A percentile compares a stretch with the other conserved stretches of the same genome.
Evolutionary conservation across 2,888 invertebrate genomes (phyloP).

Genomic region (Mimachlamys varia): DNA sequence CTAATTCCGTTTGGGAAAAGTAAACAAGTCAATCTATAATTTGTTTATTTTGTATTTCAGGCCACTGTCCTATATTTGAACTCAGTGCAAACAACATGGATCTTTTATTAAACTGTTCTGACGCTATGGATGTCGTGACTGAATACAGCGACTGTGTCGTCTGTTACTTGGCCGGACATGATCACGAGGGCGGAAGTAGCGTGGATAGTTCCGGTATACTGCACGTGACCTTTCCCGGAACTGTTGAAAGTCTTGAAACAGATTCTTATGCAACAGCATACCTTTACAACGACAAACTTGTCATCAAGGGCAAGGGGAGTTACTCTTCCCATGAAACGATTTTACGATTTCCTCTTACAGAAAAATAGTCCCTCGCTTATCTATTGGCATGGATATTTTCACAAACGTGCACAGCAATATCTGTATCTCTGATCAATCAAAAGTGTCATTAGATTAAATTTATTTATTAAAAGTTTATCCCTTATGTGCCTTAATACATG

Average conservation of each 20-base stretch:
- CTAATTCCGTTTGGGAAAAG: no score
- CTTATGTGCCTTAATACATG: no score
- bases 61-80: slow-evolving; percentile 76
- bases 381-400: background rate
- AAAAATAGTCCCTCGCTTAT: background rate
- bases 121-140: slow-evolving; percentile 75
- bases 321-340: background rate
- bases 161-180: slow-evolving; percentile 80
- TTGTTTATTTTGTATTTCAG: slow-evolving; percentile 59
- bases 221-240: slow-evolving; percentile 78
- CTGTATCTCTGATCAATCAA: no score
- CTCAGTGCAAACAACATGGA: slow-evolving; percentile 63
- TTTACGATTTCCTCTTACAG: background rate
- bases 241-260: slow-evolving; percentile 75
- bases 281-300: slow-evolving; percentile 68
- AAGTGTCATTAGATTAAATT: no score
- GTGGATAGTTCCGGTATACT: slow-evolving; percentile 76
- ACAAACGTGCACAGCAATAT: no score
- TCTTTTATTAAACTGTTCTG: slow-evolving; percentile 79
- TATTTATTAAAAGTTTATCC: no score
- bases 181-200: slow-evolving; percentile 76
- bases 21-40: background rate
- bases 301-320: slow-evolving; percentile 66
- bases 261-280: slow-evolving; percentile 75
- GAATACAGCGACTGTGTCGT: slow-evolving; percentile 71